phyloP scores from a whole-genome alignment of 2,113 vertebrate genomes.

The Origma solitaria region DNA sequence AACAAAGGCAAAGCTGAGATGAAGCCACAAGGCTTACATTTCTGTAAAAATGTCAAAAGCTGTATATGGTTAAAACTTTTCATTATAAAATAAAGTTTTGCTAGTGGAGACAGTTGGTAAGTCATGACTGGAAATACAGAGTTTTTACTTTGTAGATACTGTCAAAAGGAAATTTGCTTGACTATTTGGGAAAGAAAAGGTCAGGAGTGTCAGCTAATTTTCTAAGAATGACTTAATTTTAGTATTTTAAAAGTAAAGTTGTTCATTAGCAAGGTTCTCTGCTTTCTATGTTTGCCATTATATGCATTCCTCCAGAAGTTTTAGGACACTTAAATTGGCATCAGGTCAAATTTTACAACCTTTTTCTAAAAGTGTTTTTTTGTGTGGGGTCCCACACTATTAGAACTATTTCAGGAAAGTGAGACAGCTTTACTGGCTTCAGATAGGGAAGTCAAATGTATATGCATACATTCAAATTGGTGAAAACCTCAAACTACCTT shows the following conservation, averaged over 20 bases:
- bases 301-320: background rate
- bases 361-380: background rate
- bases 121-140: background rate
- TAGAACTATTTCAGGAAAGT: slow-evolving; percentile 23
- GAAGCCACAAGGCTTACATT: background rate
- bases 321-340: background rate
- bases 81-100: background rate
- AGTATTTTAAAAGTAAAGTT: background rate
- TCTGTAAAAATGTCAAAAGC: background rate
- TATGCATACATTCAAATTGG: background rate
- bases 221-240: slow-evolving; percentile 4
- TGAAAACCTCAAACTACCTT: background rate
- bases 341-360: background rate
- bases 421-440: slow-evolving; percentile 4
- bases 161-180: background rate
- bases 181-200: background rate
- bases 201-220: background rate
- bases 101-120: background rate
- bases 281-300: background rate
- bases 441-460: background rate
- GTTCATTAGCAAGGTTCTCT: background rate
- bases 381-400: background rate
- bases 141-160: background rate
- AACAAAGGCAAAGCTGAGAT: background rate
- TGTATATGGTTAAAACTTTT: background rate